Percentiles rank a stretch among this genome's conserved stretches.
Evolutionary conservation across 2,888 invertebrate genomes (phyloP).

Genomic region (Agrypnus murinus): DNA sequence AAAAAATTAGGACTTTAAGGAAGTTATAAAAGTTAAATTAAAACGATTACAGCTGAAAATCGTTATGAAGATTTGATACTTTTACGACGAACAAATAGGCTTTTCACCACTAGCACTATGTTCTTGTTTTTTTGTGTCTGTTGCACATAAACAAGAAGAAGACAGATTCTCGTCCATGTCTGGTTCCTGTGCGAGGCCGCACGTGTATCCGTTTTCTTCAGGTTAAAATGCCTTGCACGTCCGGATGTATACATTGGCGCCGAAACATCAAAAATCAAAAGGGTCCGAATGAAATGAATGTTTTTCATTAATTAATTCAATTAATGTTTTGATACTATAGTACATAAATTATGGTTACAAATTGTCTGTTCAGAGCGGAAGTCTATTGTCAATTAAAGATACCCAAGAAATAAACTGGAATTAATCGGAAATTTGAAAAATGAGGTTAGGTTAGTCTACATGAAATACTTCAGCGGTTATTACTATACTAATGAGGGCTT

Average conservation of each 20-base stretch:
- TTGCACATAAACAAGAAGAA: constrained; percentile 35
- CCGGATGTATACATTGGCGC: constrained; percentile 32
- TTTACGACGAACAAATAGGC: constrained; percentile 45
- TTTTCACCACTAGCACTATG: constrained; percentile 38
- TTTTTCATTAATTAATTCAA: not conserved
- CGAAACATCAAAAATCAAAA: not conserved
- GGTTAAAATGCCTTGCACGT: constrained; percentile 42
- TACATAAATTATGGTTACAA: too few species aligned
- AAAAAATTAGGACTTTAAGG: not conserved
- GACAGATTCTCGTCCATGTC: constrained; percentile 36
- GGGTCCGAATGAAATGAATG: not conserved
- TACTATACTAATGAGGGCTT: too few species aligned
- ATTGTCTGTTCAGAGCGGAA: not conserved
- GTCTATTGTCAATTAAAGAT: not conserved
- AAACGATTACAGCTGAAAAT: constrained; percentile 19
- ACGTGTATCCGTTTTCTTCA: constrained; percentile 44
- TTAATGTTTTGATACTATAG: too few species aligned
- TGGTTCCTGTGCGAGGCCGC: constrained; percentile 42
- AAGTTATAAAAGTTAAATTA: constrained; percentile 6
- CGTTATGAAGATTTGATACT: constrained; percentile 32
- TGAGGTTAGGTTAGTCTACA: too few species aligned
- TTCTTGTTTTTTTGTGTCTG: constrained; percentile 37
- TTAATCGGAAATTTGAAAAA: too few species aligned
- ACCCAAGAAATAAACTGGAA: too few species aligned
- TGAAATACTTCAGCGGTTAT: too few species aligned